Base-by-base conservation (phyloP, 2,113 vertebrate species). In the Rhea americana region DNA sequence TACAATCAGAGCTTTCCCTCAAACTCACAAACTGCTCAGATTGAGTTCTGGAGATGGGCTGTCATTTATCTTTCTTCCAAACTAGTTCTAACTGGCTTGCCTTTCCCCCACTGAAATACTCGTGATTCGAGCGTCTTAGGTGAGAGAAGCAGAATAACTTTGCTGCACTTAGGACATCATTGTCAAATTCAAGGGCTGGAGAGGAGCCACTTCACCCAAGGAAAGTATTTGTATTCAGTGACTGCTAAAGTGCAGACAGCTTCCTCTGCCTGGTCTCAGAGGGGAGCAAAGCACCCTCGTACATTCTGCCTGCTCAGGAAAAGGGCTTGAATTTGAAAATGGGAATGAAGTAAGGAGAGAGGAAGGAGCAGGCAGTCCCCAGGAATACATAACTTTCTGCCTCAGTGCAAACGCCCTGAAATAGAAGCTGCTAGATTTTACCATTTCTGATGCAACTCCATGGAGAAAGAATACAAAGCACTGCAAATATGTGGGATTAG, bases 131-230 rank as follows among this genome's bases (percentile, higher is more conserved):
- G 53, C 51, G 55, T 56, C 89, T 73, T 43, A 58, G 82, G 87
- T 77, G 55, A 91, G 82, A 92, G 84, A 85, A 26, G 19, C 41
- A 2, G 71, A 87, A 87, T 53, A 89, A 37, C 45, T 90, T 82
- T 59, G 15, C 65, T 4, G 53, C 82, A 86, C 73, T 90, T 81
- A 88, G 93, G 91, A 78, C 82, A 73, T 85, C 85, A 37, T 81
- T 91, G 87, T 88, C 82, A 89, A 56, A 83, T 67, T 88, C 85
- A 89, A 92, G 68, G 68, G 43, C 0, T 70, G 50, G 87, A 81
- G 77, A 95, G 89, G 89, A 94, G 71, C 53, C 74, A 89, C 81
- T 95, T 95, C 85, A 88, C 26, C 66, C 20, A 4, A 89, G 66
- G 73, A n/a, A 76, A 87, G 86, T 45, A 71, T 91, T 93, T 94